Conservation (phyloP, 2,113 vertebrate species). For the Eurypyga helias region DNA sequence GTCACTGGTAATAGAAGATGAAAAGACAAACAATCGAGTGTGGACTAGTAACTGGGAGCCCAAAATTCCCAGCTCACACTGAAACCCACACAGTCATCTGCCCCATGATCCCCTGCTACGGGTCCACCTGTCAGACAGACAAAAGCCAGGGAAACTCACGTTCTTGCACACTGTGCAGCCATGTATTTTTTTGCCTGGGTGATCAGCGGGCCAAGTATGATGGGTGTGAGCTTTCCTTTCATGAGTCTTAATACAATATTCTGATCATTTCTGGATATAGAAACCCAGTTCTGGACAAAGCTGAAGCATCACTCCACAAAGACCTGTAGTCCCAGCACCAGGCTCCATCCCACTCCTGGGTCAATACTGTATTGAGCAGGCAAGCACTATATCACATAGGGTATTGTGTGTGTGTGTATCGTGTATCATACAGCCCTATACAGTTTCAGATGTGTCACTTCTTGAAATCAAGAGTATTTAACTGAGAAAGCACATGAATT, state of each 20-base stretch:
- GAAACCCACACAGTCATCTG: rapidly evolving
- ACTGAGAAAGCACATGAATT: slow-evolving; percentile 15
- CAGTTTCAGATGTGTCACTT: neutral
- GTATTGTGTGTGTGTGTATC: neutral
- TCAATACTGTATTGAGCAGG: neutral
- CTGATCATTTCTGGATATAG: rapidly evolving
- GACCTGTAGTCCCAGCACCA: rapidly evolving
- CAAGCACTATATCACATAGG: neutral
- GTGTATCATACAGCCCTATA: neutral
- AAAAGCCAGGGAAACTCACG: neutral
- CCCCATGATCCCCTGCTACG: rapidly evolving
- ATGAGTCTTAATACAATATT: neutral
- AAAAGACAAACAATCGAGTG: neutral
- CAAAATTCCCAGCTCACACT: neutral
- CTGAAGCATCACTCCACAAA: neutral
- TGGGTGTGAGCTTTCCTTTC: neutral
- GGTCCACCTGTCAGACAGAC: rapidly evolving
- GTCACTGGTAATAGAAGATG: neutral
- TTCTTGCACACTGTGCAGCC: neutral
- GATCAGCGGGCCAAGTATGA: rapidly evolving
- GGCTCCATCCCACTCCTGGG: neutral
- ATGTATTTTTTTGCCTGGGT: neutral
- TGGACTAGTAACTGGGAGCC: neutral
- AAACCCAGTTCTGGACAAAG: neutral
- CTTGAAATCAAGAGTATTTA: slow-evolving; percentile 33